Conservation (phyloP, 2,113 vertebrate species). For the Delphinus delphis region DNA sequence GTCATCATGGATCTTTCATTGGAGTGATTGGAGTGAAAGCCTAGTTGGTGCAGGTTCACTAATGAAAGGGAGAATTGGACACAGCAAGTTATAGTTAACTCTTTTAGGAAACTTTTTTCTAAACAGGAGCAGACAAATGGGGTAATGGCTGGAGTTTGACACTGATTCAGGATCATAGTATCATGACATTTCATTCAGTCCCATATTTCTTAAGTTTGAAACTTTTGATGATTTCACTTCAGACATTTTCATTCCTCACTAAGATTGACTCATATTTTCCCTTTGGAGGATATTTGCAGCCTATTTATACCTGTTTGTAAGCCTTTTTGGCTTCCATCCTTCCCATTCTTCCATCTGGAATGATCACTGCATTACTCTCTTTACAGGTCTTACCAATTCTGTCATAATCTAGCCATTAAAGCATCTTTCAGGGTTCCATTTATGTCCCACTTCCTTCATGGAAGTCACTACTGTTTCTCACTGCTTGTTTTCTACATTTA, state of each 20-base stretch:
- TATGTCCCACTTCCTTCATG: neutral
- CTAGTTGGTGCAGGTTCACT: neutral
- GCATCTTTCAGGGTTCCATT: neutral
- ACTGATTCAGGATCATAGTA: neutral
- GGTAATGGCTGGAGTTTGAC: neutral
- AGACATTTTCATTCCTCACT: neutral
- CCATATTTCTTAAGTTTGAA: constrained; percentile 29
- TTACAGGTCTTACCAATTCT: neutral
- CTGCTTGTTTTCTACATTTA: neutral
- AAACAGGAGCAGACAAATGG: neutral
- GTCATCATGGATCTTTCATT: neutral
- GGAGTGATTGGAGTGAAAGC: neutral
- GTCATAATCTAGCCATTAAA: neutral
- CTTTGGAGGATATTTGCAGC: neutral
- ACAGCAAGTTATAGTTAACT: neutral
- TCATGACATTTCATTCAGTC: neutral
- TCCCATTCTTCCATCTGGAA: neutral
- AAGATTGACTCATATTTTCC: neutral
- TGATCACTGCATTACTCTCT: neutral
- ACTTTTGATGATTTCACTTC: neutral
- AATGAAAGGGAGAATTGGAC: neutral
- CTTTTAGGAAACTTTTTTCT: neutral
- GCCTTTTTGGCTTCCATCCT: neutral
- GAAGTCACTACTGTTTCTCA: neutral
- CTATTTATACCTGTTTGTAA: neutral